Evolutionary conservation across 2,113 vertebrate species (phyloP), one percentile per base, ranked within the genome.

Genomic region (Lichenostomus cassidix): DNA sequence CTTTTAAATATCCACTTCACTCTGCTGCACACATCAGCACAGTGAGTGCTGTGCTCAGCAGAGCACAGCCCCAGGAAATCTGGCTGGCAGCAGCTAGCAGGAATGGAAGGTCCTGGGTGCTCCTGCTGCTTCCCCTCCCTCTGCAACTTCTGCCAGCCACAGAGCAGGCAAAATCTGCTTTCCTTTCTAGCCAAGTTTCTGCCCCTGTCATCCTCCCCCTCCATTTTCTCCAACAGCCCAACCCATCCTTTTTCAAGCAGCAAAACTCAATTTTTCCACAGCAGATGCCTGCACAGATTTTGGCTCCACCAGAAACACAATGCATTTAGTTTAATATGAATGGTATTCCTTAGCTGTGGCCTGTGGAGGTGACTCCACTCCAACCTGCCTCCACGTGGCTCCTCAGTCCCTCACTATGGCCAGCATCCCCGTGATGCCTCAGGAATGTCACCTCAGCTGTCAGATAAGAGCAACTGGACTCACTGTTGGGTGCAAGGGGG

Each of bases 381-480:
- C 1, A 2, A 29, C 47, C 31, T 24, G 8, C 3, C 35, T 58
- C 11, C 0, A 4, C 0, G 4, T 4, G 0, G 58, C 8, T 47
- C 21, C 77, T 62, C 42, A 29, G 64, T 2, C 42, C 12, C n/a
- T 2, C 1, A 22, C 63, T 15, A 6, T 1, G 3, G 52, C 47
- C 29, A 24, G 21, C 6, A 47, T 7, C 53, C 49, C 91, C 19
- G 28, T 0, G 2, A n/a, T 11, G 29, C 15, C 37, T 11, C 33
- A 15, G 49, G 49, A 71, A 60, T 3, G 1, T 19, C 65, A 44
- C 58, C 41, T 28, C 76, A 64, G 24, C 20, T 15, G 8, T 2
- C 64, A 41, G 27, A 13, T 8, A 41, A 68, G 65, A 67, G 41
- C 52, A 76, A 16, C n/a, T 27, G 19, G 12, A 7, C 22, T 37